phyloP scores from a whole-genome alignment of 2,797 vertebrate species.

The Coendou prehensilis region DNA sequence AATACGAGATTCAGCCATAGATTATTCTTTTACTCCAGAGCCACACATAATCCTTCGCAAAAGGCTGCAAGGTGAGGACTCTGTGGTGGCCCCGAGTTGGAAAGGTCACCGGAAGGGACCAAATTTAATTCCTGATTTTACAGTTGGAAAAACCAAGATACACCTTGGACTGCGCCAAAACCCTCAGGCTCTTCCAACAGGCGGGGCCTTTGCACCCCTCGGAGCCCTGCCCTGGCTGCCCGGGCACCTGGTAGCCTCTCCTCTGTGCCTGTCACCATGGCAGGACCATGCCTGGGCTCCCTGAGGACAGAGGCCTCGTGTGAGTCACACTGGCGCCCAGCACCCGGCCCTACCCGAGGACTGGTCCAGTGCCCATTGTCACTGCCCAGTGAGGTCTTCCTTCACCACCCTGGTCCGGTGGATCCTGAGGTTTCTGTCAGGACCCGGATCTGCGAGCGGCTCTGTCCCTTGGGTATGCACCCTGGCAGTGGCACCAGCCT shows the following conservation, averaged over 20 bases:
- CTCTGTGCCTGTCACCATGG: background rate
- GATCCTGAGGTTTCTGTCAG: background rate
- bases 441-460: background rate
- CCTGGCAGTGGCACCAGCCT: background rate
- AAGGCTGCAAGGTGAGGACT: background rate
- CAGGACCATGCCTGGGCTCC: background rate
- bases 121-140: background rate
- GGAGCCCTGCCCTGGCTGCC: no score
- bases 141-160: background rate
- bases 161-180: background rate
- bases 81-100: background rate
- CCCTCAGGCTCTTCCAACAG: background rate
- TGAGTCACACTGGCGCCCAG: background rate
- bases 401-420: background rate
- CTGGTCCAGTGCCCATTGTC: background rate
- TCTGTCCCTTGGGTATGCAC: background rate
- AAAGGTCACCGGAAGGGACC: background rate
- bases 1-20: background rate
- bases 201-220: background rate
- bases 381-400: background rate
- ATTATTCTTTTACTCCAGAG: background rate
- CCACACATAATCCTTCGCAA: background rate
- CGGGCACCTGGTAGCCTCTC: background rate
- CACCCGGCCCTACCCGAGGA: background rate
- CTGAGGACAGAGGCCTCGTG: background rate